Evolutionary conservation across 2,113 vertebrate species (phyloP).

Genomic region (Trichechus manatus): DNA sequence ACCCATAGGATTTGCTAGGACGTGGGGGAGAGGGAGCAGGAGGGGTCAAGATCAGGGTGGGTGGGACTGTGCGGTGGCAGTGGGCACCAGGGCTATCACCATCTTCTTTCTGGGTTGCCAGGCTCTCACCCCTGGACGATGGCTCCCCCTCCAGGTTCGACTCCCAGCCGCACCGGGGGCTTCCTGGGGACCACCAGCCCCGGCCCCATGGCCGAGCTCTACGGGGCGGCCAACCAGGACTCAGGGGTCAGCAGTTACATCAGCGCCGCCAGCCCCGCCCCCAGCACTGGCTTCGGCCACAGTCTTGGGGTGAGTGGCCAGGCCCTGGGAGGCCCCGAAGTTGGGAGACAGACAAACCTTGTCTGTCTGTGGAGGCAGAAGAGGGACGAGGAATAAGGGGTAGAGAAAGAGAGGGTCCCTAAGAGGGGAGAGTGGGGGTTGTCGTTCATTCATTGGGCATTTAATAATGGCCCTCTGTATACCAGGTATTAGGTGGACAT

Average conservation of each 20-base stretch:
- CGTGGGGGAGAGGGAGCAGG: neutral
- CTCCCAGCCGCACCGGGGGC: conserved; percentile 96
- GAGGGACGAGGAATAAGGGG: rapidly evolving
- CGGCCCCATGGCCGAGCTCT: conserved; percentile 98
- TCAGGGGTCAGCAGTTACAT: conserved; percentile 99
- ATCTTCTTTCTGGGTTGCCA: conserved; percentile 84
- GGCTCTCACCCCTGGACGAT: conserved; percentile 87
- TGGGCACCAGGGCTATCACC: conserved; percentile 82
- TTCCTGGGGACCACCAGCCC: conserved; percentile 99
- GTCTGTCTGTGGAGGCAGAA: neutral
- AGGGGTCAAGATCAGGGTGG: neutral
- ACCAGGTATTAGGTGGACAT: neutral
- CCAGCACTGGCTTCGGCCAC: conserved; percentile 98
- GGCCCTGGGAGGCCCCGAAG: neutral
- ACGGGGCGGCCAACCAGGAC: conserved; percentile 96
- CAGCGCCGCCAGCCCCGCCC: conserved; percentile 97
- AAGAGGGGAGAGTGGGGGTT: neutral
- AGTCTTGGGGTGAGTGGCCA: conserved; percentile 95
- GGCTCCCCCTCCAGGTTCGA: conserved; percentile 92
- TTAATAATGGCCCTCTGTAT: rapidly evolving
- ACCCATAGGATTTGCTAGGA: neutral
- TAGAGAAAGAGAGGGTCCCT: neutral
- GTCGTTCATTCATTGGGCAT: neutral
- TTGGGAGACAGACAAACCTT: conserved; percentile 10
- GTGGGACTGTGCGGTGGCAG: neutral